Evolutionary conservation across 2,797 vertebrate genomes (phyloP), one percentile per base, ranked within the genome.

Genomic region (Urosaurus nigricauda): DNA sequence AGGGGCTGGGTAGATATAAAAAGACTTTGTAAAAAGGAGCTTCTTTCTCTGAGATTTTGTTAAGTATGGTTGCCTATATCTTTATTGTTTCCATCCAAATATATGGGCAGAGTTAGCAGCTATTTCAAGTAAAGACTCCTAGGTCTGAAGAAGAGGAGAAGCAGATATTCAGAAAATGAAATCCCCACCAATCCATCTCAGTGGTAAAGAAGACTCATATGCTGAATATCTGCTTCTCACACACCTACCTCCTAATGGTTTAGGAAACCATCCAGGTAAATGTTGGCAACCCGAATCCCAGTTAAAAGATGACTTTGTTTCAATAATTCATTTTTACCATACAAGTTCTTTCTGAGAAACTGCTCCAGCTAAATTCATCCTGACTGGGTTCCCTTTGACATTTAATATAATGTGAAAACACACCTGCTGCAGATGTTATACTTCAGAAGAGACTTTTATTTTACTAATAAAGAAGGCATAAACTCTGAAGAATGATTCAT

Each of bases 361-460:
- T 85, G 21, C 13, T 43, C 56, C 37, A 47, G 74, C 56, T 78
- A 58, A 63, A 63, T 78, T 85, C 13, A 75, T 37, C 17, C 73
- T 85, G 73, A n/a, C 37, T 75, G 84, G 21, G 8, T 74, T 75
- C 37, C 53, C 37, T 56, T 84, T 43, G 73, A 85, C 56, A 85
- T 85, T 17, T n/a, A 58, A 96, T 96, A 95, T 95, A 97, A 96
- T 96, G 94, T 95, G 91, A 91, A 91, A 91, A 73, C 90, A 93
- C 93, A 93, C 89, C 89, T 93, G 90, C 89, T 79, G 89, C 92
- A 87, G 68, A 58, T 51, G 71, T 80, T 65, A 85, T 63, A 77
- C 29, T 63, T 63, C 56, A 63, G 73, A 85, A 37, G 47, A 19
- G 21, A 53, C 29, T 70, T 65, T 21, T 12, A 1, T 82, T 85